Base-by-base conservation (phyloP, 2,888 invertebrate species). In the Alcis repandata region DNA sequence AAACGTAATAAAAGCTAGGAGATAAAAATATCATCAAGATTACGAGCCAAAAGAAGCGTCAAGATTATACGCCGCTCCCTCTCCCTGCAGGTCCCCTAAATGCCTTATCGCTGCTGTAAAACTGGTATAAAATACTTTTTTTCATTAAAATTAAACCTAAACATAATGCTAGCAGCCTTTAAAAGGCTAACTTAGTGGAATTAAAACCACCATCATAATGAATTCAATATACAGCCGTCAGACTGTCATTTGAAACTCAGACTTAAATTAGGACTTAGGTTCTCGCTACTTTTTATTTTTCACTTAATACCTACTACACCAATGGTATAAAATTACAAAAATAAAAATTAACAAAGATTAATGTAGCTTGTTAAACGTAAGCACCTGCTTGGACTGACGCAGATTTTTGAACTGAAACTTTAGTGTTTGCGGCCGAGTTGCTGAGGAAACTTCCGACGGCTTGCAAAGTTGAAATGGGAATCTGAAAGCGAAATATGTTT, bases 391-490 rank as follows among this genome's bases (percentile, higher is more conserved):
- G 83, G n/a, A 92, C 69, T 13, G 89, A 79, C 3, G 87, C 91
- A 2, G 91, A 78, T 72, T 92, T 92, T 77, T 92, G 87, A 9
- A 92, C 84, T 7, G 92, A 89, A 58, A 93, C 73, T 72, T 80
- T 89, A 19, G 93, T 92, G 58, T 82, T 85, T 43, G 78, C 85
- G 13, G 89, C 93, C 4, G 91, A 90, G 77, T 95, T 95, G 56
- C 92, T 94, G 13, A 96, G 85, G 59, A 96, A 89, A 76, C 93
- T 94, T 68, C 94, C 94, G 1, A 96, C 95, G 46, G 95, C 95
- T 75, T 90, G 93, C 66, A 96, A 80, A 3, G 95, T 94, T 15
- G 95, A 94, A 77, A 95, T 95, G 27, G 95, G 96, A 74, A 96
- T 95, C 96, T 96, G 92, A 91, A 75, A 41, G 62, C 57, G 57